Evolutionary conservation across 2,113 vertebrate genomes (phyloP).

Genomic region (Corythornis madagascariensis): DNA sequence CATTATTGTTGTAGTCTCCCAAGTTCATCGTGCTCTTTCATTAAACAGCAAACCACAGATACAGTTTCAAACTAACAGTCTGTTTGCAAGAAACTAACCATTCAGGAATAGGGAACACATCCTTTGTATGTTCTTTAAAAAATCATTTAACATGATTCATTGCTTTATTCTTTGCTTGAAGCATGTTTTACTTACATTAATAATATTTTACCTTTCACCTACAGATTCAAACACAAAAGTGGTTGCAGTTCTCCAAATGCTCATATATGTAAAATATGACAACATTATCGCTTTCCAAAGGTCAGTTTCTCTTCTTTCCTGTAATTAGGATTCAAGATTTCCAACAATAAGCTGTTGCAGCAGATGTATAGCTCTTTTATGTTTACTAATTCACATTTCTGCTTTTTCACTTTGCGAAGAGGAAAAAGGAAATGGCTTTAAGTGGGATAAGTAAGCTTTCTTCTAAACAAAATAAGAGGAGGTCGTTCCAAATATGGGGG

Average conservation of each 20-base stretch:
- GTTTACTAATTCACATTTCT: slow-evolving; percentile 61
- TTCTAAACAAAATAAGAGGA: slow-evolving; percentile 3
- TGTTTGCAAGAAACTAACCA: slow-evolving; percentile 26
- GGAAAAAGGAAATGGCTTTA: slow-evolving; percentile 53
- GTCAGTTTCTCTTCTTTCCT: slow-evolving; percentile 34
- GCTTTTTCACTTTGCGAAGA: slow-evolving; percentile 68
- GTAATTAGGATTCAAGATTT: slow-evolving; percentile 76
- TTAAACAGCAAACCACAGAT: slow-evolving; percentile 53
- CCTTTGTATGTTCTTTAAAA: slow-evolving; percentile 40
- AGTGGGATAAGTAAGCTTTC: background rate
- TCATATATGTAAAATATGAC: slow-evolving; percentile 62
- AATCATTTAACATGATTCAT: slow-evolving; percentile 44
- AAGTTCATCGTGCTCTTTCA: slow-evolving; percentile 61
- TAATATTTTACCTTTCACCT: slow-evolving; percentile 63
- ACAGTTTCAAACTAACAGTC: slow-evolving; percentile 18
- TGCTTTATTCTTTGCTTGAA: slow-evolving; percentile 13
- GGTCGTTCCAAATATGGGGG: background rate
- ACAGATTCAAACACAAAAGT: slow-evolving; percentile 9
- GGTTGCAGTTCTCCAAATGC: slow-evolving; percentile 26
- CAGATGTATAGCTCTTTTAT: slow-evolving; percentile 24
- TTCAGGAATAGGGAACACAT: slow-evolving; percentile 4
- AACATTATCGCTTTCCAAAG: slow-evolving; percentile 20
- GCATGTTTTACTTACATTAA: slow-evolving; percentile 69
- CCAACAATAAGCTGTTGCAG: slow-evolving; percentile 34
- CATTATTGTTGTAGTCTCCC: slow-evolving; percentile 51